Conservation (phyloP, 2,797 vertebrate species). For the Chiloscyllium punctatum region DNA sequence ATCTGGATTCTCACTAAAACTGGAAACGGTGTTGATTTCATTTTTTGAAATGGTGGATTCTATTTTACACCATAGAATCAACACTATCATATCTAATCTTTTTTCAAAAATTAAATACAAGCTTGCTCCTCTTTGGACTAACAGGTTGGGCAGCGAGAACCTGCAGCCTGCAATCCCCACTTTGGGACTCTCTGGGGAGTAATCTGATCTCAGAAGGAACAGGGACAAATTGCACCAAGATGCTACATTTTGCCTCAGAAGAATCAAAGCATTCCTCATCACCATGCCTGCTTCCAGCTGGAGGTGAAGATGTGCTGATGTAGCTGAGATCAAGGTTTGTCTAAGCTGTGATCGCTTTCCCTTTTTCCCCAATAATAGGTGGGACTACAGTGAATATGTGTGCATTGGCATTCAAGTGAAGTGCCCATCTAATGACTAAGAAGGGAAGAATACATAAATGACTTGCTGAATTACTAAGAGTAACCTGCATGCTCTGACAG, state of each 20-base stretch:
- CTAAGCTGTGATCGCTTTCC: not conserved
- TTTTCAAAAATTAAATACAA: not conserved
- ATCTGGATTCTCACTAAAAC: not conserved
- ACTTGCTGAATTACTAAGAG: not conserved
- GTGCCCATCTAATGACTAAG: not conserved
- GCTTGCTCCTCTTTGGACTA: not conserved
- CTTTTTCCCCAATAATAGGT: not conserved
- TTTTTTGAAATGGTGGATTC: not conserved
- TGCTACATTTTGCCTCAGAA: not conserved
- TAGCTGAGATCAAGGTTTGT: not conserved
- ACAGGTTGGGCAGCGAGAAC: too few species aligned
- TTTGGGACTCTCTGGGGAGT: not conserved
- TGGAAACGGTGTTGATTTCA: not conserved
- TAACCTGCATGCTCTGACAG: not conserved
- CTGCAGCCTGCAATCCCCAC: not conserved
- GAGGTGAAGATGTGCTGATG: not conserved
- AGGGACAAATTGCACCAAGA: not conserved
- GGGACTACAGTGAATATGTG: not conserved
- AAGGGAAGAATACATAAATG: not conserved
- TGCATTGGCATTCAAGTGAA: not conserved
- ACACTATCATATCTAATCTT: not conserved
- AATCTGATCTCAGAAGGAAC: not conserved
- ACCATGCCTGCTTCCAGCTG: too few species aligned
- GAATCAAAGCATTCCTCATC: not conserved
- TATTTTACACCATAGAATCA: not conserved